Base-by-base conservation (phyloP, 2,113 vertebrate genomes). In the Todiramphus chloris region DNA sequence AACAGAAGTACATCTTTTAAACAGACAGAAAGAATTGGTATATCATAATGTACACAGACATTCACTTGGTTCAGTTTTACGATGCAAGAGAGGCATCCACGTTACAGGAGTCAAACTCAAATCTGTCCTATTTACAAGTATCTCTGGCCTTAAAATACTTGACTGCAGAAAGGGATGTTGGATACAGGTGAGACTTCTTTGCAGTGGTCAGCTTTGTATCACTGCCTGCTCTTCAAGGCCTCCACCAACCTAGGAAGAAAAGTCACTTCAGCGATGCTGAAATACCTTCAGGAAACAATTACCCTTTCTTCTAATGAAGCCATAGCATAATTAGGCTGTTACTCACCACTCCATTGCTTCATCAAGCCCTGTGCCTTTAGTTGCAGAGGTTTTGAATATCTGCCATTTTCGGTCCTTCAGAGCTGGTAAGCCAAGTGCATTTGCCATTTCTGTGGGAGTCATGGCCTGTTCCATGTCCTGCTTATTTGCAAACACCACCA, bases 381-480 rank as follows among this genome's bases (percentile, higher is more conserved):
- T 99, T 80, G 99, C 99, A 9, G 99, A 99, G 10, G 99, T 99
- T 97, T 99, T 99, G 97, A 99, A 99, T 94, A 99, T 99, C 96
- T 99, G 99, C 99, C 99, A 99, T 90, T 99, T 99, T 43, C 99
- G 98, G 97, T 99, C 99, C 96, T 99, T 99, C 88, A 99, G 94
- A 39, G 99, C 99, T 0, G 99, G 98, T 51, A 99, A 98, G 30
- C 99, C 99, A 9, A 99, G 98, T 2, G 99, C 97, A 4, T 99
- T 99, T 53, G 99, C 99, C 97, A 99, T 99, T 96, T 99, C 99
- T 11, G 99, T 98, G 60, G 99, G 99, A 6, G 99, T 99, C 99
- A 99, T 99, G 7, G 99, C 99, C 96, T 99, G 99, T 68, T 99
- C 99, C 99, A 99, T 99, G 96, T 99, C 99, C 97, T 99, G 99